Conservation (phyloP, 2,888 invertebrate genomes). For the Cantharis rustica region DNA sequence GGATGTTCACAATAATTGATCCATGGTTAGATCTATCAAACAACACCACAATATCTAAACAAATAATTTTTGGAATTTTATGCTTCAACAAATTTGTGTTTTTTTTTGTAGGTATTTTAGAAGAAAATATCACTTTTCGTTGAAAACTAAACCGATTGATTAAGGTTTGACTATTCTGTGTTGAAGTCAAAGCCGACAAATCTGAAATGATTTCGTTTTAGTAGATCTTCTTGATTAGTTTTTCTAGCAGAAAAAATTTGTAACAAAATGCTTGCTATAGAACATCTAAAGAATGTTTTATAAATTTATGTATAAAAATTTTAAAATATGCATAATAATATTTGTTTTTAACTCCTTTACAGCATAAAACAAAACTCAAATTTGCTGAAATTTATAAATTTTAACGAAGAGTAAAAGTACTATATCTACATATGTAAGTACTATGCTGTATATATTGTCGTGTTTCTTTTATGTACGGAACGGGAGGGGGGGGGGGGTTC, state of each 20-base stretch:
- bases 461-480: too few species aligned
- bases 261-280: background rate
- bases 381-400: too few species aligned
- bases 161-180: background rate
- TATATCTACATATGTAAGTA: too few species aligned
- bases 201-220: background rate
- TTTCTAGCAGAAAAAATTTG: background rate
- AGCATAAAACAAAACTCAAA: too few species aligned
- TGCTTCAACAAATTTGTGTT: conserved; percentile 2
- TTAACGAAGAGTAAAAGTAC: too few species aligned
- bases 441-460: too few species aligned
- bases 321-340: too few species aligned
- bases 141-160: background rate
- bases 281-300: background rate
- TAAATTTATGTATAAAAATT: background rate
- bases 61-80: conserved; percentile 2
- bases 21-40: background rate
- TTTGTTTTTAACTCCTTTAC: too few species aligned
- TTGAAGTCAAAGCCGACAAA: background rate
- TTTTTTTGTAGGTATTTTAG: background rate
- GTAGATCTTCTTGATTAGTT: background rate
- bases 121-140: background rate
- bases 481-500: too few species aligned
- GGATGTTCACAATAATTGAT: conserved; percentile 1
- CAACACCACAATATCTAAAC: background rate